Conservation (phyloP, 2,888 invertebrate species). For the Diaprepes abbreviatus region DNA sequence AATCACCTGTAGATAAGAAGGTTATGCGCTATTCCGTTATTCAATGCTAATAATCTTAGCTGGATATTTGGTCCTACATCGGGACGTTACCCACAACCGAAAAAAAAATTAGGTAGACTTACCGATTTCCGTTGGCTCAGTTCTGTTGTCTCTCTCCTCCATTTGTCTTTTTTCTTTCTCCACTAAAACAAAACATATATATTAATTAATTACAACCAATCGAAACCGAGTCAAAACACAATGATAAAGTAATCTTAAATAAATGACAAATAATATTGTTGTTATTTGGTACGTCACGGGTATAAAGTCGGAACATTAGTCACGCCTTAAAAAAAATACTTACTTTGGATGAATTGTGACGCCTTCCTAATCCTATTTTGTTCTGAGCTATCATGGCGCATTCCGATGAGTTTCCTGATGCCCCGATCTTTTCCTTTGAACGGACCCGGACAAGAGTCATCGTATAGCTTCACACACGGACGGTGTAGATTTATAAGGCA, state of each 20-base stretch:
- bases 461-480: conserved; percentile 65
- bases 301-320: too few species aligned
- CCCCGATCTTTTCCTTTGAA: conserved; percentile 65
- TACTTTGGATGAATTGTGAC: conserved; percentile 67
- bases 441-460: conserved; percentile 67
- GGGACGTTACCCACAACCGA: too few species aligned
- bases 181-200: conserved; percentile 58
- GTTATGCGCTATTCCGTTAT: too few species aligned
- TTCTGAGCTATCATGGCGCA: conserved; percentile 64
- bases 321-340: conserved; percentile 57
- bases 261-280: too few species aligned
- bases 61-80: too few species aligned
- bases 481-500: conserved; percentile 67
- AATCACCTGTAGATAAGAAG: too few species aligned
- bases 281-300: too few species aligned
- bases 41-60: too few species aligned
- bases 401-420: conserved; percentile 62
- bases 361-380: conserved; percentile 65
- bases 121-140: conserved; percentile 61
- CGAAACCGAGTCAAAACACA: too few species aligned
- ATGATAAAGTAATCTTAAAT: too few species aligned
- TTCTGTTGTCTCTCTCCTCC: conserved; percentile 63
- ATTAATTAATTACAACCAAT: too few species aligned
- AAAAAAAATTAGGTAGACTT: conserved; percentile 51
- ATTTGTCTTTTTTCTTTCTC: conserved; percentile 64